Conservation (phyloP, 2,113 vertebrate species). For the Furnarius figulus region DNA sequence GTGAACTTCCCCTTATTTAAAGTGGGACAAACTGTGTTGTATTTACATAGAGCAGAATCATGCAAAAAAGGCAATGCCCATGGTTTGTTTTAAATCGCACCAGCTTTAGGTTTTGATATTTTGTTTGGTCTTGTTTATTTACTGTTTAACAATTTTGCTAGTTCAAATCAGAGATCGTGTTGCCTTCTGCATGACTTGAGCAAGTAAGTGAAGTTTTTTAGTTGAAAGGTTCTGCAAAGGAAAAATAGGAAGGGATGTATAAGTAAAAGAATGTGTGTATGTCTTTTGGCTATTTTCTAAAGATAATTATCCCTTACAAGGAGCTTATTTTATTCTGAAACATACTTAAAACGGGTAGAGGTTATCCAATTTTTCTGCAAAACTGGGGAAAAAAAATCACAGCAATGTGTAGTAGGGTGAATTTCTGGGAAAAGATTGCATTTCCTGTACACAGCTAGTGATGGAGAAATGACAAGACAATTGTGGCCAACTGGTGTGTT, state of each 20-base stretch:
- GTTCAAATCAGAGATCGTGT: not conserved
- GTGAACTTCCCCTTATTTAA: not conserved
- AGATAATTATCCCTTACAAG: not conserved
- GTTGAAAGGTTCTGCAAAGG: not conserved
- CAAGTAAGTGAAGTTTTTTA: not conserved
- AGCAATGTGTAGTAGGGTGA: not conserved
- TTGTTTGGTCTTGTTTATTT: not conserved
- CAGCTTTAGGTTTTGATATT: not conserved
- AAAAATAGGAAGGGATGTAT: not conserved
- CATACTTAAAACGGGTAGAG: not conserved
- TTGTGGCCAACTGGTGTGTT: not conserved
- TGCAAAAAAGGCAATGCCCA: not conserved
- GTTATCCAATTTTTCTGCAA: not conserved
- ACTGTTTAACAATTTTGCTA: not conserved
- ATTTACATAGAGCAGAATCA: not conserved
- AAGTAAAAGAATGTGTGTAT: not conserved
- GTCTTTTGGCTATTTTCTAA: not conserved
- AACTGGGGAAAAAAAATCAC: not conserved
- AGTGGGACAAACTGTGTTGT: not conserved
- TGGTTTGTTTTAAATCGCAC: not conserved
- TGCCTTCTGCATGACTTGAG: not conserved
- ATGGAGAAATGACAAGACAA: not conserved
- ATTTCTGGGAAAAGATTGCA: not conserved
- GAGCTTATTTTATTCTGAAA: not conserved
- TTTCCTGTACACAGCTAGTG: not conserved